Evolutionary conservation across 2,113 vertebrate genomes (phyloP), one percentile per base, ranked within the genome.

Genomic region (Saguinus midas): DNA sequence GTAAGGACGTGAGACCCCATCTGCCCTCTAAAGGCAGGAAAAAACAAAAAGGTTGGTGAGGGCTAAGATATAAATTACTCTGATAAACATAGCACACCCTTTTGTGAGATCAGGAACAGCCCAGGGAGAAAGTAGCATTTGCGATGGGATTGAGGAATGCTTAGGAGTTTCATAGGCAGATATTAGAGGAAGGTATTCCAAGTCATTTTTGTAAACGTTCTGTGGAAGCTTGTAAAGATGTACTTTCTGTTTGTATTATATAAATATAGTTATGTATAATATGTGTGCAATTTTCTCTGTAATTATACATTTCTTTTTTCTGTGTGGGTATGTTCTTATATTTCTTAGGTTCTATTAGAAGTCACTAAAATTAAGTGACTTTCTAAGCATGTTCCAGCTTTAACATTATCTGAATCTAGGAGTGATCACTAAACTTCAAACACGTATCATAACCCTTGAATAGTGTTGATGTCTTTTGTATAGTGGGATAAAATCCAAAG

Each of bases 241-340:
- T 25, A 29, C 52, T 96, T 95, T 94, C 81, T 23, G 58, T 91
- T 89, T 92, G 86, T 86, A 80, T 95, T 95, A 57, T 87, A 96
- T 87, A 96, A 94, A 92, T 73, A 52, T 45, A 90, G 78, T 82
- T 88, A 50, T 89, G 35, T 23, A 40, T 91, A 61, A 94, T 91
- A 52, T 20, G 3, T 40, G 16, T 88, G 27, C 78, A 87, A 73
- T 92, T 78, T 48, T 91, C 82, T 61, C n/a, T 93, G 25, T 87
- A 43, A 93, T 75, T 94, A 43, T 90, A 73, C 50, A 27, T 89
- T 97, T 52, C 32, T 94, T 91, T 94, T 50, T 55, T 88, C 86
- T 35, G 8, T 90, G 18, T 58, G 55, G 79, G 13, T 61, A 58
- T 88, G 23, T 87, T 94, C 80, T 96, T 93, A 48, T 82, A 52